Conservation (phyloP, 2,113 vertebrate genomes). For the Caloenas nicobarica region DNA sequence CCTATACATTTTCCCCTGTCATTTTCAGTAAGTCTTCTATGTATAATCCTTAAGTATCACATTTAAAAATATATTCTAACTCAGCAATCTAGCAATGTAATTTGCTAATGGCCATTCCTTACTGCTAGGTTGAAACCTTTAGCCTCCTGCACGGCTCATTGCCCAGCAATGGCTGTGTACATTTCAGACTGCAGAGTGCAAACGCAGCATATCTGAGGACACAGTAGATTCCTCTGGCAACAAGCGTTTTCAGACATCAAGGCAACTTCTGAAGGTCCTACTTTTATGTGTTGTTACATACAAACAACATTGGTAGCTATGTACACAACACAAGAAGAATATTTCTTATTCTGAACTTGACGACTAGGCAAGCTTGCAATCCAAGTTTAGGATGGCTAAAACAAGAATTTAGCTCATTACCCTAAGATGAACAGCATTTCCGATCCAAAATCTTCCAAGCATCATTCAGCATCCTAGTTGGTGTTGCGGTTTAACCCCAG, state of each 20-base stretch:
- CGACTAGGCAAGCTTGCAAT: neutral
- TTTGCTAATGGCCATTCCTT: neutral
- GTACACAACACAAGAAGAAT: neutral
- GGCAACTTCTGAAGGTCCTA: neutral
- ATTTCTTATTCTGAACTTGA: neutral
- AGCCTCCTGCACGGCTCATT: neutral
- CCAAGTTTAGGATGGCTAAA: neutral
- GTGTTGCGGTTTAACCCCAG: too few relatives aligned
- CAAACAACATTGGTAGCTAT: neutral
- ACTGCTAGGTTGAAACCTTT: neutral
- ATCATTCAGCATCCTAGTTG: neutral
- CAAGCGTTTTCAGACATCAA: constrained; percentile 39
- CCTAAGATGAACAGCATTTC: neutral
- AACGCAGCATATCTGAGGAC: constrained; percentile 14
- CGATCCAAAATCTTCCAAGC: neutral
- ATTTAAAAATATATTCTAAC: neutral
- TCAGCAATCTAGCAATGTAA: neutral
- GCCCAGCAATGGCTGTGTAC: neutral
- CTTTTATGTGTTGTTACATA: constrained; percentile 1
- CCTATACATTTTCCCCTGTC: neutral
- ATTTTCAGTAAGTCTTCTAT: neutral
- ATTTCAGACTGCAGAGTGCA: neutral
- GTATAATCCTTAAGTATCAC: neutral
- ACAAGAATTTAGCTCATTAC: neutral
- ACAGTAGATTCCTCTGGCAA: constrained; percentile 22